Conservation (phyloP, 2,113 vertebrate species). For the Apteryx owenii region DNA sequence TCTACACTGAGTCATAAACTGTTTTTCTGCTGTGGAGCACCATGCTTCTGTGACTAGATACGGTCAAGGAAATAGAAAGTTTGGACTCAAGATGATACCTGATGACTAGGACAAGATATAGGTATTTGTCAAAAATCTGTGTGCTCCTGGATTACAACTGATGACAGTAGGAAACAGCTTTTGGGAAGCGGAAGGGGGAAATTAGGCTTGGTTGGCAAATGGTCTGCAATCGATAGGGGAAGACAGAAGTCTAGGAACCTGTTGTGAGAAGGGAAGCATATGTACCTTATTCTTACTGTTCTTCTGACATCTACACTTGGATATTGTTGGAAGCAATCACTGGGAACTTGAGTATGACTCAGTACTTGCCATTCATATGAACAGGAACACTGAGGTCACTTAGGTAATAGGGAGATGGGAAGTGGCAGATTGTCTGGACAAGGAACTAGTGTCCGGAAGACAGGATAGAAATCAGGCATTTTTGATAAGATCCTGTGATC, state of each 20-base stretch:
- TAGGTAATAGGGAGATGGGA: fast-evolving
- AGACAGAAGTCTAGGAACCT: background rate
- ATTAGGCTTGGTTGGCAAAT: background rate
- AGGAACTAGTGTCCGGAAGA: background rate
- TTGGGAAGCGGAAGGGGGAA: background rate
- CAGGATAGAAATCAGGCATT: background rate
- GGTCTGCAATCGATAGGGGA: background rate
- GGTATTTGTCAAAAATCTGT: background rate
- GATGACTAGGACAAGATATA: background rate
- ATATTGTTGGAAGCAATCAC: background rate
- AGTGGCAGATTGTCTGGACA: background rate
- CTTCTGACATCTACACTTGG: background rate
- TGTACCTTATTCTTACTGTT: background rate
- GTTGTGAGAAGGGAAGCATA: background rate
- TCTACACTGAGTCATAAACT: background rate
- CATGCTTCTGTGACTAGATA: background rate
- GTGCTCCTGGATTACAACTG: background rate
- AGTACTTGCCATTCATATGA: background rate
- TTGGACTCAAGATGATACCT: background rate
- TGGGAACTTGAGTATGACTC: background rate
- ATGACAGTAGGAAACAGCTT: background rate
- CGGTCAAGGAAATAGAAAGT: background rate
- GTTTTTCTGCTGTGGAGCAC: background rate
- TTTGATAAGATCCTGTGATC: background rate
- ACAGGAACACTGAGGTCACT: background rate